Evolutionary conservation across 2,113 vertebrate genomes (phyloP), one percentile per base, ranked within the genome.

Genomic region (Engystomops pustulosus): DNA sequence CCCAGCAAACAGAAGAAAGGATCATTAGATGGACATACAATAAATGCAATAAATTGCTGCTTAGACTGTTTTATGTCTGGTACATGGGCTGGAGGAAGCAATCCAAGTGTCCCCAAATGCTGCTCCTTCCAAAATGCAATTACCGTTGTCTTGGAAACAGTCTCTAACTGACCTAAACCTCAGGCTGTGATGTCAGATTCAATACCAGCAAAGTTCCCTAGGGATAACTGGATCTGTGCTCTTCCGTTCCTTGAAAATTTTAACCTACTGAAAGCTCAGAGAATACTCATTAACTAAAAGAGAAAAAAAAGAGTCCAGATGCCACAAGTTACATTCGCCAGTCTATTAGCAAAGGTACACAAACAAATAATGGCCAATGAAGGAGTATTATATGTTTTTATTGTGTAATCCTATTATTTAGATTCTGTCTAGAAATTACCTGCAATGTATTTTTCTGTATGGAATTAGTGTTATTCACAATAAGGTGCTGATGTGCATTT

Each of bases 151-250:
- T 58, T 79, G 74, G 83, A 79, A 85, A 85, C 83, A 79, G 58
- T 79, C 34, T 70, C 74, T 85, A 49, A 85, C 47, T 85, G 83
- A 85, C 83, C 83, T 84, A 84, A 85, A 79, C 83, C 74, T 53
- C 34, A 32, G 65, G 32, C 75, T 51, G 47, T 78, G 75, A 85
- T 85, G 83, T 85, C 75, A 84, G 74, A 85, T 78, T n/a, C 74
- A 85, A 70, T 51, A 79, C 74, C 45, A 79, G 75, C 55, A 79
- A 58, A 45, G 53, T 79, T 79, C 83, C 75, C 75, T 38, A 45
- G 30, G 60, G 75, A 70, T 20, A 77, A n/a, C 23, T 3, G 14
- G 67, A 69, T 68, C 74, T 70, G 47, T 65, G 70, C 60, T 85
- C 14, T 85, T 77, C 32, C 10, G 23, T 85, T 79, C 62, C 75